Base-by-base conservation (phyloP, 1,140 invertebrate species). In the Diuraphis noxia region DNA sequence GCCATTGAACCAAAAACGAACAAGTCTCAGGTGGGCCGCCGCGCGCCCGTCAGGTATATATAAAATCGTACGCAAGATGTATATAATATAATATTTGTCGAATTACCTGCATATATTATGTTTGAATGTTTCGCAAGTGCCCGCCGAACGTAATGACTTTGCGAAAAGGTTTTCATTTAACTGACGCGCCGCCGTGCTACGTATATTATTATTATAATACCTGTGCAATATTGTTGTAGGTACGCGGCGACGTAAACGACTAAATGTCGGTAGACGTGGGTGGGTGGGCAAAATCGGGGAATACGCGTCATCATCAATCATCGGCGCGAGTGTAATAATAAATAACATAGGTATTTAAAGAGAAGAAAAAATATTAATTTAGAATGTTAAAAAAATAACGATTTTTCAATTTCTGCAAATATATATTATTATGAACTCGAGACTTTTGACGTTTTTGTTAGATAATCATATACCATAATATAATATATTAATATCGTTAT, bases 281-380 rank as follows among this genome's bases (percentile, higher is more conserved):
- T 0, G 43, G 43, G 7, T 5, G 9, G 25, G 25, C 25, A 9
- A 56, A 56, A 56, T 56, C 23, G 17, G 17, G 8, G 36, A 56
- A 56, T 72, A 72, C 49, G 49, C 86, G 25, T 87, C 85, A 56
- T 87, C 85, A 56, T 87, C 85, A 56, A 87, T 87, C 86, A 63
- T 38, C 34, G 21, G 21, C 23, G 23, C 34, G 34, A 88, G 13
- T 40, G 30, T n/a, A 86, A 86, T 86, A 86, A 85, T 52, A 86
- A 86, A 34, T 85, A 49, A 7, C 34, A 21, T 52, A 36, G 46
- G 36, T 81, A 56, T 41, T 52, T 38, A 30, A 10, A 38, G 9
- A 36, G 56, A 38, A 56, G 21, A 87, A 25, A n/a, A 87, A 19
- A 87, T 49, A 56, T 38, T 56, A 38, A 87, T 56, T 38, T 36